phyloP scores from a whole-genome alignment of 1,140 invertebrate genomes.

The Latrodectus geometricus region DNA sequence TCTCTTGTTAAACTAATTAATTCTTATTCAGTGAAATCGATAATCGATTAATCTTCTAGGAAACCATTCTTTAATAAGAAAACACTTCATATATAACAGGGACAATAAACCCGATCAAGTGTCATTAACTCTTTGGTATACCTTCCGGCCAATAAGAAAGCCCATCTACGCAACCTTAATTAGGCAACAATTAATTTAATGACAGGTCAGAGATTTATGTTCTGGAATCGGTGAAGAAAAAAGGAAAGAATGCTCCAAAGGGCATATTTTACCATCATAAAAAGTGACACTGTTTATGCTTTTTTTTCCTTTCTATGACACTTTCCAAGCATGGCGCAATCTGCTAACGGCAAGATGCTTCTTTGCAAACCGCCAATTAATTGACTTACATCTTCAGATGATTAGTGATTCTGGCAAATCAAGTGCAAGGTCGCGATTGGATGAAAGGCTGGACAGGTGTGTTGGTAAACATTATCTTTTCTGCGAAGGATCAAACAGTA shows the following conservation, averaged over 20 bases:
- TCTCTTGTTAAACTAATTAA: too few relatives aligned
- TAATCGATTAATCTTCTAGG: too few relatives aligned
- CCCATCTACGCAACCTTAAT: neutral
- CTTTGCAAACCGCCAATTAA: neutral
- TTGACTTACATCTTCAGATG: neutral
- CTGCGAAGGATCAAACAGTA: too few relatives aligned
- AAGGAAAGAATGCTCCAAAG: neutral
- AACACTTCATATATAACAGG: too few relatives aligned
- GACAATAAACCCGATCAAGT: neutral
- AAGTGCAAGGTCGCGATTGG: neutral
- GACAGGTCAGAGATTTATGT: neutral
- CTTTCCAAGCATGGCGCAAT: neutral
- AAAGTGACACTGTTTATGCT: neutral
- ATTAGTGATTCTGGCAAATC: neutral
- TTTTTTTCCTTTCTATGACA: neutral
- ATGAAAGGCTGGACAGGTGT: too few relatives aligned
- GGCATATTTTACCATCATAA: neutral
- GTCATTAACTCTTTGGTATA: neutral
- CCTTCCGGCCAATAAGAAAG: neutral
- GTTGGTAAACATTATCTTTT: too few relatives aligned
- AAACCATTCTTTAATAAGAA: too few relatives aligned
- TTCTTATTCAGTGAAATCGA: too few relatives aligned
- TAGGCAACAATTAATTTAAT: neutral
- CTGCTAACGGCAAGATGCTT: neutral
- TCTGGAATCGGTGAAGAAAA: neutral